Evolutionary conservation across 2,113 vertebrate genomes (phyloP).

Genomic region (Ploceus nigricollis): DNA sequence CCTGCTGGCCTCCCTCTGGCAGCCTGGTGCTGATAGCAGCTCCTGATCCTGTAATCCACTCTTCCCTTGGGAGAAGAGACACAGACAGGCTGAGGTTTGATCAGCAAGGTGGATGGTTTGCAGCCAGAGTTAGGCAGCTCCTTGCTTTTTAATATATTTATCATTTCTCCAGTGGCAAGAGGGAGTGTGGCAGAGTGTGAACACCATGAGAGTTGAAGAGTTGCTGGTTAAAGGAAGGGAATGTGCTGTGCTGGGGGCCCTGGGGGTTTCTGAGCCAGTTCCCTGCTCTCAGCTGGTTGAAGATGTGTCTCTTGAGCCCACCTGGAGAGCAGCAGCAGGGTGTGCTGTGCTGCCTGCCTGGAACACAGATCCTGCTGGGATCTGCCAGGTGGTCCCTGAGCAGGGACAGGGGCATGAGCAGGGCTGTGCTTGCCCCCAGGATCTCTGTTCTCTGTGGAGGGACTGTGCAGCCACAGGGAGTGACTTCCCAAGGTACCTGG

Average conservation of each 20-base stretch:
- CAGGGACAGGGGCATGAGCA: not conserved
- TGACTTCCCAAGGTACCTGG: not conserved
- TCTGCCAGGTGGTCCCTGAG: rapidly evolving
- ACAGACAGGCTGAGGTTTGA: not conserved
- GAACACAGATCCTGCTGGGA: not conserved
- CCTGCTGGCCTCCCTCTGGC: not conserved
- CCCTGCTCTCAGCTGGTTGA: not conserved
- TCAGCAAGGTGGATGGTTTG: not conserved
- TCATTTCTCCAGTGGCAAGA: not conserved
- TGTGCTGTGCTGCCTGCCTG: not conserved
- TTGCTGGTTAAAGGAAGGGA: not conserved
- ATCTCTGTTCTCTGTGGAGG: not conserved
- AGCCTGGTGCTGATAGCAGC: not conserved
- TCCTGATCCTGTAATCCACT: not conserved
- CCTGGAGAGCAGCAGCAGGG: not conserved
- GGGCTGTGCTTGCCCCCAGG: not conserved
- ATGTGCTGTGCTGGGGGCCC: not conserved
- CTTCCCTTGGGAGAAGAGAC: not conserved
- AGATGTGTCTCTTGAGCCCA: not conserved
- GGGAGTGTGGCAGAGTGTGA: not conserved
- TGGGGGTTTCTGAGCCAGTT: not conserved
- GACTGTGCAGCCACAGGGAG: not conserved
- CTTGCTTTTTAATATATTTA: not conserved
- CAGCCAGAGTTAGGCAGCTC: not conserved
- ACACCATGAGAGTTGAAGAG: not conserved